Percentiles rank a stretch among this genome's conserved stretches.
phyloP scores from a whole-genome alignment of 2,113 vertebrate species.

The Sardina pilchardus region DNA sequence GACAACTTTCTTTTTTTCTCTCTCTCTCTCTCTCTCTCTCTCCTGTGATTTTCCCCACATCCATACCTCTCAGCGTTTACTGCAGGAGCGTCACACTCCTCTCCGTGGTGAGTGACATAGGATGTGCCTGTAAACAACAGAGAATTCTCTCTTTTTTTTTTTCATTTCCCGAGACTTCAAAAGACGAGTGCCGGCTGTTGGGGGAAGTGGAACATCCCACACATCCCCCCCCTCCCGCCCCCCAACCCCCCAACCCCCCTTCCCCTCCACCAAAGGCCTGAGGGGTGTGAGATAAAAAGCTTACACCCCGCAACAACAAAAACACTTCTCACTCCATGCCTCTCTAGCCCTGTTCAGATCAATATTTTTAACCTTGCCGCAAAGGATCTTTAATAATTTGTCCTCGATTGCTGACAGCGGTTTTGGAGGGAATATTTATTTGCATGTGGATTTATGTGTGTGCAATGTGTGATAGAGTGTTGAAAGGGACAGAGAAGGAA shows the following conservation, averaged over 20 bases:
- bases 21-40: neutral
- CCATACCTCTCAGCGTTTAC: conserved; percentile 22
- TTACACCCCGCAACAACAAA: conserved; percentile 68
- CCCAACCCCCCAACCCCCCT: too few species aligned
- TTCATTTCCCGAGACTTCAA: conserved; percentile 62
- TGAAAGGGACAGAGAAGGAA: neutral
- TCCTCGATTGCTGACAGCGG: conserved; percentile 48
- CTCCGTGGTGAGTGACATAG: conserved; percentile 21
- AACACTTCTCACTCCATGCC: conserved; percentile 49
- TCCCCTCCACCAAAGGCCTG: conserved; percentile 66
- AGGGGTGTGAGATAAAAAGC: conserved; percentile 71
- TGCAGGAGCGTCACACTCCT: neutral
- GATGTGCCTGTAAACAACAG: conserved; percentile 60
- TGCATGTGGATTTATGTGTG: conserved; percentile 11
- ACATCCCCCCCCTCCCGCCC: conserved; percentile 9
- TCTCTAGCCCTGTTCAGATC: conserved; percentile 60
- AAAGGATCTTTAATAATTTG: conserved; percentile 63
- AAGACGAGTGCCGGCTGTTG: conserved; percentile 64
- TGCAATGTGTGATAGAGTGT: conserved; percentile 2
- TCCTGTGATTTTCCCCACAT: neutral
- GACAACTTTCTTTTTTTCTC: neutral
- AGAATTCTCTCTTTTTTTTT: conserved; percentile 34
- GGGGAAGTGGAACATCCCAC: conserved; percentile 66
- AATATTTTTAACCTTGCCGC: conserved; percentile 71
- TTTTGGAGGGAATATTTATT: conserved; percentile 11